phyloP scores from a whole-genome alignment of 2,113 vertebrate genomes.

The Pelodiscus sinensis region DNA sequence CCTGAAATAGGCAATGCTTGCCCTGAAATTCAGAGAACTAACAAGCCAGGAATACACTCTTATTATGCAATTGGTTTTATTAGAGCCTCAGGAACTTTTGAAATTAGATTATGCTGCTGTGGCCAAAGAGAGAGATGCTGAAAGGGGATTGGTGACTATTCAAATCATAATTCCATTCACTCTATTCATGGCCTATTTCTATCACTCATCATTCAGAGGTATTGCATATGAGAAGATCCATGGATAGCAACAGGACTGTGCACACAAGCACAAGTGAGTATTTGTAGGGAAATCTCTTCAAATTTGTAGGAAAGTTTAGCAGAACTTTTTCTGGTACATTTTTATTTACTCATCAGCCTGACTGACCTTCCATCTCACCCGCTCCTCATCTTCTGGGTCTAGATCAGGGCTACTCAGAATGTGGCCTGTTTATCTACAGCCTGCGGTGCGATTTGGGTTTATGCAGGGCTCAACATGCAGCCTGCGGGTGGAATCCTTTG shows the following conservation, averaged over 20 bases:
- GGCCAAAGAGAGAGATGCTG: neutral
- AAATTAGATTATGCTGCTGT: neutral
- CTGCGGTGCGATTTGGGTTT: too few relatives aligned
- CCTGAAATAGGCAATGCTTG: neutral
- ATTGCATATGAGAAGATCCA: neutral
- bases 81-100: neutral
- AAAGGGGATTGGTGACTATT: neutral
- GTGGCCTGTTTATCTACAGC: too few relatives aligned
- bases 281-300: neutral
- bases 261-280: rapidly evolving
- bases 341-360: neutral
- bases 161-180: neutral
- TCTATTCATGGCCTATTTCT: neutral
- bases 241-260: neutral
- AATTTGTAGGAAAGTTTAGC: neutral
- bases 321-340: neutral
- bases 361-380: neutral
- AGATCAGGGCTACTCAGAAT: neutral
- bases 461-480: too few relatives aligned
- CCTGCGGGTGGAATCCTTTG: too few relatives aligned
- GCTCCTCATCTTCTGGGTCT: neutral
- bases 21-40: neutral
- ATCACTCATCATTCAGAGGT: neutral
- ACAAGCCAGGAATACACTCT: neutral
- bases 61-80: neutral